Conservation (phyloP, 2,113 vertebrate species). For the Rhinoderma darwinii region DNA sequence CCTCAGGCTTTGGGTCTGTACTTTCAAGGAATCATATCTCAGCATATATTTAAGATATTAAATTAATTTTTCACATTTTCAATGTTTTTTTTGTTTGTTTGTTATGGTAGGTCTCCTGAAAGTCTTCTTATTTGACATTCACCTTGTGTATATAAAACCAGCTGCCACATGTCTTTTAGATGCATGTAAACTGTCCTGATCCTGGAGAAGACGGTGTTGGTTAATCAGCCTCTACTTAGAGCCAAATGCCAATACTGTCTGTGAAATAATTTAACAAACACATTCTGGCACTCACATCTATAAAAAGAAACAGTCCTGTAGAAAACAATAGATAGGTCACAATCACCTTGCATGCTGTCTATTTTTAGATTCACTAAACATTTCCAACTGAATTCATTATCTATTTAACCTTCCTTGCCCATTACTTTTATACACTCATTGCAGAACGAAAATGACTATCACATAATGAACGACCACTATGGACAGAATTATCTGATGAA, state of each 20-base stretch:
- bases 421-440: constrained; percentile 45
- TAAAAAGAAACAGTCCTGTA: constrained; percentile 42
- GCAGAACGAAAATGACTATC: constrained; percentile 44
- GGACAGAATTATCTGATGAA: constrained; percentile 54
- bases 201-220: neutral
- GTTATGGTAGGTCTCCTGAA: too few relatives aligned
- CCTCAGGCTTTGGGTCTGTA: too few relatives aligned
- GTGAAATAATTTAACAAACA: constrained; percentile 27
- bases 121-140: neutral
- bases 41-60: too few relatives aligned
- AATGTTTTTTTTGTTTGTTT: too few relatives aligned
- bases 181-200: neutral
- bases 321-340: constrained; percentile 49
- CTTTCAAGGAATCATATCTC: too few relatives aligned
- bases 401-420: constrained; percentile 56
- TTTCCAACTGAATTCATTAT: constrained; percentile 46
- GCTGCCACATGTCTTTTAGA: neutral
- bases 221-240: constrained; percentile 29
- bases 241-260: constrained; percentile 52
- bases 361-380: constrained; percentile 47
- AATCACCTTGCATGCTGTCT: constrained; percentile 47
- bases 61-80: too few relatives aligned
- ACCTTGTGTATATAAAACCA: neutral
- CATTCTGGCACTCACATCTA: constrained; percentile 31
- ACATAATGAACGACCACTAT: constrained; percentile 55